These are phyloP conservation scores for Dorcus parallelipipedus DNA, from an alignment of 2,888 invertebrate species.

Conservation along the genomic window DNA sequence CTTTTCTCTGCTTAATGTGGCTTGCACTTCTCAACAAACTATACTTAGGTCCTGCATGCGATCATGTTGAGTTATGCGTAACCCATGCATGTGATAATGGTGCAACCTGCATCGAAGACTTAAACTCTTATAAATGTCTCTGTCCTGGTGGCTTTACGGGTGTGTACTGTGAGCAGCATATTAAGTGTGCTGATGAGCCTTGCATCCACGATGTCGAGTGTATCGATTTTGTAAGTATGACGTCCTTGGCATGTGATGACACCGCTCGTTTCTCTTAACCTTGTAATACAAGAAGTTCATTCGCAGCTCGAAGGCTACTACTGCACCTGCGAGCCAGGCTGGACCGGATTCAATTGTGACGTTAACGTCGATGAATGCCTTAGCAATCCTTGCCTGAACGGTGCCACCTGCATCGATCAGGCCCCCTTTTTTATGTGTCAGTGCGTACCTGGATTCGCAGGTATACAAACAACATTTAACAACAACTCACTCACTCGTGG, in stretches of 20 bases:
- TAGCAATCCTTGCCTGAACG: conserved; percentile 62
- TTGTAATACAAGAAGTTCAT: conserved; percentile 20
- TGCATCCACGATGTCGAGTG: conserved; percentile 62
- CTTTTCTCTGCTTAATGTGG: conserved; percentile 15
- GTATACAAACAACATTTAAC: conserved; percentile 35
- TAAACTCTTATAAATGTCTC: conserved; percentile 34
- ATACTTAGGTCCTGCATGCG: conserved; percentile 37
- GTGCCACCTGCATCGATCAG: conserved; percentile 58
- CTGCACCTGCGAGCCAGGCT: conserved; percentile 70
- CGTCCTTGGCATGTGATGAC: conserved; percentile 1
- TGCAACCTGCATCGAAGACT: conserved; percentile 45
- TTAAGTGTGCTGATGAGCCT: conserved; percentile 55
- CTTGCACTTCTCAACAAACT: conserved; percentile 18
- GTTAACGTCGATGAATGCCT: conserved; percentile 56
- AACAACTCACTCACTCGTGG: not conserved
- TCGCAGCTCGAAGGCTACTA: conserved; percentile 56
- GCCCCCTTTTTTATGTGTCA: conserved; percentile 56
- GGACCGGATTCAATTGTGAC: conserved; percentile 61
- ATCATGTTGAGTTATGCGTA: conserved; percentile 38
- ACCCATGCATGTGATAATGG: conserved; percentile 55
- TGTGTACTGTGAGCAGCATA: conserved; percentile 38
- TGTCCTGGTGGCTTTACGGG: conserved; percentile 50
- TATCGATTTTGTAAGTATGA: conserved; percentile 60
- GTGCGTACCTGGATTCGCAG: conserved; percentile 58
- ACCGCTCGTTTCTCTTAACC: not conserved